A percentile compares a stretch with the other conserved stretches of the same genome.
These are phyloP conservation scores for Chrysomallon squamiferum DNA, from an alignment of 1,140 invertebrate species.

Conservation along the genomic window DNA sequence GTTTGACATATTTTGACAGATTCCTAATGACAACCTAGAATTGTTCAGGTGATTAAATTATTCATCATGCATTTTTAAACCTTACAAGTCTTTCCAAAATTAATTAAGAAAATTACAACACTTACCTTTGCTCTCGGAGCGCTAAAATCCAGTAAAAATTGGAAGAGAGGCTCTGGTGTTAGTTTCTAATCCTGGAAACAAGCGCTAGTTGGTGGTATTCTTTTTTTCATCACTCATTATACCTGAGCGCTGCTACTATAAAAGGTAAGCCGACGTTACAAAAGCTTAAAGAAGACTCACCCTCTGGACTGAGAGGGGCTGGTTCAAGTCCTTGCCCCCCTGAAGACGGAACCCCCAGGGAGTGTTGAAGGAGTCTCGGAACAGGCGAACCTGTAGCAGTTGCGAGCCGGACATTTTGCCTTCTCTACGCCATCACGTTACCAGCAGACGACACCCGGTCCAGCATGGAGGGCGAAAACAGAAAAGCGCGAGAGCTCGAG, in stretches of 20 bases:
- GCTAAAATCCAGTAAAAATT: background rate
- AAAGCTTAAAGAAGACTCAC: slow-evolving; percentile 68
- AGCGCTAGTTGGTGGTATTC: background rate
- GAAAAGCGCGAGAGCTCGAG: background rate
- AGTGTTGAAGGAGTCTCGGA: slow-evolving; percentile 75
- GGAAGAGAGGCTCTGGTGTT: background rate
- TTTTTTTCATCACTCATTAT: slow-evolving; percentile 5
- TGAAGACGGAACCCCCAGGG: slow-evolving; percentile 92
- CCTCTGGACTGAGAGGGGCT: slow-evolving; percentile 89
- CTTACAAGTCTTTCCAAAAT: too few species aligned
- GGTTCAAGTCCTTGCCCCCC: slow-evolving; percentile 86
- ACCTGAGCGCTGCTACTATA: slow-evolving; percentile 2
- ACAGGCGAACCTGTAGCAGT: slow-evolving; percentile 65
- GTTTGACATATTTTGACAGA: too few species aligned
- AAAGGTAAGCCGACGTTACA: background rate
- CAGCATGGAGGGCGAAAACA: background rate
- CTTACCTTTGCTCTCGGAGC: slow-evolving; percentile 1
- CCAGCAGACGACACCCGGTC: slow-evolving; percentile 3
- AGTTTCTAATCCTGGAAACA: slow-evolving; percentile 3
- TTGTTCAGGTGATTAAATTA: too few species aligned
- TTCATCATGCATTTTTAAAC: too few species aligned
- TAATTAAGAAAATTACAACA: background rate
- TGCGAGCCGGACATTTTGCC: slow-evolving; percentile 25
- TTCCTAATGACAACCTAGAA: too few species aligned
- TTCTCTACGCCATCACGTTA: slow-evolving; percentile 3